These are phyloP conservation scores for Allobates femoralis DNA, from an alignment of 2,797 vertebrate species.

Conservation along the genomic window DNA sequence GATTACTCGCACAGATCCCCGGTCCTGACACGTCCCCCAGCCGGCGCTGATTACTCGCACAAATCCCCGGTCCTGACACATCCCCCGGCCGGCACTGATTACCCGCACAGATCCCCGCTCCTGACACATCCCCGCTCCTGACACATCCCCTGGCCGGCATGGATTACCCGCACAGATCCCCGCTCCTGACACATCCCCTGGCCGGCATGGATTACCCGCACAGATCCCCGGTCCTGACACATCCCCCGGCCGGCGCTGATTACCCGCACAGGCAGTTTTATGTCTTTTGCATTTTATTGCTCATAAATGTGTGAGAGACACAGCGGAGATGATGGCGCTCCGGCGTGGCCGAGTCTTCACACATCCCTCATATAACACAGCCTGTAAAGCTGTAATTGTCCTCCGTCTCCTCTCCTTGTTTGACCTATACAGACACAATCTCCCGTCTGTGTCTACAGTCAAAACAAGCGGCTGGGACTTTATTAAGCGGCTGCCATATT, in stretches of 20 bases:
- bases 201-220: not conserved
- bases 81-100: not conserved
- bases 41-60: not conserved
- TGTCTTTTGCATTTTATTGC: slow-evolving; percentile 25
- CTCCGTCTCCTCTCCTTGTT: slow-evolving; percentile 24
- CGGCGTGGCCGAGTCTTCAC: slow-evolving; percentile 38
- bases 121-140: too few relatives aligned
- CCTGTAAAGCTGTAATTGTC: slow-evolving; percentile 33
- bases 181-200: not conserved
- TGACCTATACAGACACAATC: slow-evolving; percentile 32
- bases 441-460: not conserved
- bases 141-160: not conserved
- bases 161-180: not conserved
- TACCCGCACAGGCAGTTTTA: not conserved
- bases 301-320: slow-evolving; percentile 22
- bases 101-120: too few relatives aligned
- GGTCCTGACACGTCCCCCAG: not conserved
- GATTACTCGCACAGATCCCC: not conserved
- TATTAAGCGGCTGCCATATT: not conserved
- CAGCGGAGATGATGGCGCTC: not conserved
- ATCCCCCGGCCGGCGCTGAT: not conserved
- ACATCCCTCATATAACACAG: slow-evolving; percentile 10
- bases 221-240: not conserved
- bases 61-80: not conserved
- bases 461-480: slow-evolving; percentile 27